phyloP scores from a whole-genome alignment of 1,140 invertebrate species.

The Pogonomyrmex californicus region DNA sequence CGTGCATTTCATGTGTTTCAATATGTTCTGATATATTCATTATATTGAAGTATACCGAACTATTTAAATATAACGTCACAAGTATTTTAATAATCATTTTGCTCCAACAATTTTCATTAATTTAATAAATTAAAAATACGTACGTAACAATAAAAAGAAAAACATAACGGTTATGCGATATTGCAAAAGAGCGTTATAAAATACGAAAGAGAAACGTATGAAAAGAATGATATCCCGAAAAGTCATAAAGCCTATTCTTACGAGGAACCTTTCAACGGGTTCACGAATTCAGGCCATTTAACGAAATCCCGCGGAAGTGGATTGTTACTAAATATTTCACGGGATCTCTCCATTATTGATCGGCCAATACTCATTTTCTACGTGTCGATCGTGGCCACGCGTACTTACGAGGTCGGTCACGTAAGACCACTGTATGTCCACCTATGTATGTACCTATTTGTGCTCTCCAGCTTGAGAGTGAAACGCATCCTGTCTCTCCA shows the following conservation, averaged over 20 bases:
- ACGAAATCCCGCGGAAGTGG: slow-evolving; percentile 26
- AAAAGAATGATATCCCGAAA: not conserved
- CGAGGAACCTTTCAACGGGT: slow-evolving; percentile 18
- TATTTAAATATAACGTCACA: not conserved
- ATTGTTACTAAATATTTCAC: slow-evolving; percentile 70
- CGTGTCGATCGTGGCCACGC: slow-evolving; percentile 67
- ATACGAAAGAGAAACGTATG: not conserved
- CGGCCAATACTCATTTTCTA: slow-evolving; percentile 62
- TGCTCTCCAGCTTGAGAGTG: slow-evolving; percentile 43
- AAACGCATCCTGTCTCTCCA: not conserved
- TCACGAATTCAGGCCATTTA: slow-evolving; percentile 29
- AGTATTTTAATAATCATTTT: slow-evolving; percentile 2
- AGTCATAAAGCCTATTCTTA: slow-evolving; percentile 5
- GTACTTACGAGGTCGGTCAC: slow-evolving; percentile 69
- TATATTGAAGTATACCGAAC: not conserved
- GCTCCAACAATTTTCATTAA: not conserved
- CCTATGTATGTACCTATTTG: slow-evolving; percentile 62
- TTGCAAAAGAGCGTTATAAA: not conserved
- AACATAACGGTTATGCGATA: not conserved
- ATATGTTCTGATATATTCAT: not conserved
- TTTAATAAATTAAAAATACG: not conserved
- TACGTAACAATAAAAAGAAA: slow-evolving; percentile 1
- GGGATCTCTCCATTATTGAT: slow-evolving; percentile 67
- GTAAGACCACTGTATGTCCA: slow-evolving; percentile 46
- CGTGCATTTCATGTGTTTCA: not conserved